Base-by-base conservation (phyloP, 1,140 invertebrate genomes). In the Meloidogyne floridensis region DNA sequence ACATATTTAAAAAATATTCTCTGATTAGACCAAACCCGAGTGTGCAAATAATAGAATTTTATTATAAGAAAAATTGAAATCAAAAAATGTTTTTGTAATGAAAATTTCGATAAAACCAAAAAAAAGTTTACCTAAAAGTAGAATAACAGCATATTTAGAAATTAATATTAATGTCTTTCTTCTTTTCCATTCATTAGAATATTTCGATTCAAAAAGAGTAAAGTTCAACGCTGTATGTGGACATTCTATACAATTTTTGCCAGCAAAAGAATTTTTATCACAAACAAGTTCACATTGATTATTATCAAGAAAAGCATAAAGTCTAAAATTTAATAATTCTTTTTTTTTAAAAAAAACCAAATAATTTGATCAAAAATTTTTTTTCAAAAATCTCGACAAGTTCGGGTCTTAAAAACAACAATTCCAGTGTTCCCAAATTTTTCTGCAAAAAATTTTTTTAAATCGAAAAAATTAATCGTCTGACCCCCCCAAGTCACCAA, bases 211-310 rank as follows among this genome's bases (percentile, higher is more conserved):
- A 9, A 51, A 10, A 13, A 88, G 43, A 11, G 85, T 83, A 65
- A 88, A 87, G 18, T 88, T 87, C 0, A 89, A 53, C 32, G 73
- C 53, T 32, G 87, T 89, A 70, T 87, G 81, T 59, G 75, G 59
- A 70, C 86, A 87, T n/a, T 70, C 51, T 10, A 10, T 56, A 69
- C 84, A 86, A 1, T 73, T 15, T 65, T 32, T 47, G 15, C 18
- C 4, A 71, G 20, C n/a, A 54, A 15, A n/a, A 54, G 32, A 65
- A 65, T 65, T n/a, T 6, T 65, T 15, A 18, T 18, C 59, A 65
- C 59, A 65, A 65, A 65, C 59, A n/a, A 65, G 59, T n/a, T 6
- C 15, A 65, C 59, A 65, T 8, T 65, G 59, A 18, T 65, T 65
- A 6, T 65, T 65, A 6, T 65, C 59, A 65, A 65, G 15, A 65